Percentiles rank a stretch among this genome's conserved stretches.
Conservation (phyloP, 2,888 invertebrate genomes). For the Augochlorella aurata region DNA sequence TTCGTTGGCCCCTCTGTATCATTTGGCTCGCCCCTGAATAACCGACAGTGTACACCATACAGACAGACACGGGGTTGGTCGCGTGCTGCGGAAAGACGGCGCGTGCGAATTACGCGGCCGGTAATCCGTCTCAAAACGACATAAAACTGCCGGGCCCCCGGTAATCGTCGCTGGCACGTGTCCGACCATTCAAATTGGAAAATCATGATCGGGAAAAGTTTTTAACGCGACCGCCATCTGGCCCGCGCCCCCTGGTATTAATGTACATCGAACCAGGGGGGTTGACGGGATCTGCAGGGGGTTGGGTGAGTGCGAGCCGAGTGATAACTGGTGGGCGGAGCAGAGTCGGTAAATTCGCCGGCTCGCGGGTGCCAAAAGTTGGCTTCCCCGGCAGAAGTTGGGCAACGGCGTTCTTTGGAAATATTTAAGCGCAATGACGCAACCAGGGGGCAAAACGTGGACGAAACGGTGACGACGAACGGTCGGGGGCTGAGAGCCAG, state of each 20-base stretch:
- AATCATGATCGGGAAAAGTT: slow-evolving; percentile 66
- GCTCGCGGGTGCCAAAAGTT: slow-evolving; percentile 32
- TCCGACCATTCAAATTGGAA: slow-evolving; percentile 63
- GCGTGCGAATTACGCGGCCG: slow-evolving; percentile 49
- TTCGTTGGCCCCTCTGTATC: neutral
- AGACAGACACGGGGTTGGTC: neutral
- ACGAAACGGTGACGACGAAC: neutral
- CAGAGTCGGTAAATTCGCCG: slow-evolving; percentile 42
- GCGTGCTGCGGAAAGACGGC: slow-evolving; percentile 7
- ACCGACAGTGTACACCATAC: neutral
- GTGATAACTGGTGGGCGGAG: slow-evolving; percentile 44
- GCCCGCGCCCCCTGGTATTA: slow-evolving; percentile 41
- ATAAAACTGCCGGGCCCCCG: slow-evolving; percentile 43
- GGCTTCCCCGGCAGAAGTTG: slow-evolving; percentile 30
- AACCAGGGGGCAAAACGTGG: slow-evolving; percentile 16
- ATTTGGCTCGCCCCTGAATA: neutral
- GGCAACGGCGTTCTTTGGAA: slow-evolving; percentile 47
- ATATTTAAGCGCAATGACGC: slow-evolving; percentile 49
- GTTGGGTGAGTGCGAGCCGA: slow-evolving; percentile 1
- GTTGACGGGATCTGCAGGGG: neutral
- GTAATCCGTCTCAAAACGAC: slow-evolving; percentile 51
- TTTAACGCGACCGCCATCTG: slow-evolving; percentile 68
- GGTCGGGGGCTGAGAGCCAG: neutral
- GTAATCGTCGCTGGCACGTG: slow-evolving; percentile 62
- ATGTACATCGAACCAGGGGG: neutral